Conservation (phyloP, 35 echinoderm and acorn worm species). For the Ophioderma brevispina region DNA sequence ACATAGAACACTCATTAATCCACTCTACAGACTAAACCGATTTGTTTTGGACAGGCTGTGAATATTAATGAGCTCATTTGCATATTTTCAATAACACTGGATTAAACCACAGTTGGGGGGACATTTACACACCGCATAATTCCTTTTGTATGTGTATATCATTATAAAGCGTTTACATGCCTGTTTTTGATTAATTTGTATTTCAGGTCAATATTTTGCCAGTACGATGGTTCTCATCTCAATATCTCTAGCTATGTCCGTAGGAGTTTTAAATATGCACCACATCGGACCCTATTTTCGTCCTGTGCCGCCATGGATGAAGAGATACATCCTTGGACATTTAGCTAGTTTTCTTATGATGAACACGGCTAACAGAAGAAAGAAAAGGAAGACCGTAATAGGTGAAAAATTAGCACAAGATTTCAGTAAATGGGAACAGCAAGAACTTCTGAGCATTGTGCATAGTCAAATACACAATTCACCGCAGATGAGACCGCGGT, state of each 20-base stretch:
- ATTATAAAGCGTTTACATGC: too few relatives aligned
- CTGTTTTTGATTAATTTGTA: too few relatives aligned
- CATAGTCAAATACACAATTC: conserved; percentile 45
- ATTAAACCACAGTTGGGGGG: too few relatives aligned
- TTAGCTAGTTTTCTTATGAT: conserved; percentile 52
- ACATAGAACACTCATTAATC: too few relatives aligned
- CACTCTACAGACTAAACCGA: too few relatives aligned
- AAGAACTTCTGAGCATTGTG: conserved; percentile 69
- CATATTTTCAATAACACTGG: too few relatives aligned
- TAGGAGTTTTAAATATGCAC: conserved; percentile 84
- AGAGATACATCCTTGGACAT: conserved; percentile 63
- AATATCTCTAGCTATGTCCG: conserved; percentile 87
- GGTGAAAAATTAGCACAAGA: conserved; percentile 39
- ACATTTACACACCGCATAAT: too few relatives aligned
- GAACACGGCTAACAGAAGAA: background rate
- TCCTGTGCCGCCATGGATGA: conserved; percentile 87
- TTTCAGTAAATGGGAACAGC: conserved; percentile 64
- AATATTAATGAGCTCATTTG: too few relatives aligned
- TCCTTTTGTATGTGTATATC: too few relatives aligned
- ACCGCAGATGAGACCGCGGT: conserved; percentile 9
- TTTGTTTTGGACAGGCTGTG: too few relatives aligned
- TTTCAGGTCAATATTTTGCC: conserved; percentile 93
- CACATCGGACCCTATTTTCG: conserved; percentile 70
- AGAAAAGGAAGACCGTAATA: background rate
- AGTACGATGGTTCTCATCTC: conserved; percentile 94